Conservation (phyloP, 2,888 invertebrate species). For the Athetis lepigone region DNA sequence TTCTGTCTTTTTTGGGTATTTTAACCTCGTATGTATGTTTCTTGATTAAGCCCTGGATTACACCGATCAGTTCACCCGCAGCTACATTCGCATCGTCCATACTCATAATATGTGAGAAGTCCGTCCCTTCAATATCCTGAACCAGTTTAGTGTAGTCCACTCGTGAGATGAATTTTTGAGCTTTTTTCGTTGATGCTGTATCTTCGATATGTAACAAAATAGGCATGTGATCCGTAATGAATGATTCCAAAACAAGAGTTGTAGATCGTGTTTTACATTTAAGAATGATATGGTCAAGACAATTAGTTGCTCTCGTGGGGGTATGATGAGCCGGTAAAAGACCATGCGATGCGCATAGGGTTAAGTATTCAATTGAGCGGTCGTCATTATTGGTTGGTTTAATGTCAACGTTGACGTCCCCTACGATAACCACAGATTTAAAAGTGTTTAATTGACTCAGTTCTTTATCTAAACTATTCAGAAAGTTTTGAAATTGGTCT, state of each 20-base stretch:
- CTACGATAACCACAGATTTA: background rate
- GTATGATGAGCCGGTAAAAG: background rate
- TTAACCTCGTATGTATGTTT: slow-evolving; percentile 1
- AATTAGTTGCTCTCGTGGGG: background rate
- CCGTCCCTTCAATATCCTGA: background rate
- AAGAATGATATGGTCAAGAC: background rate
- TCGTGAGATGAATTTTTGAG: background rate
- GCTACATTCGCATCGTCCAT: background rate
- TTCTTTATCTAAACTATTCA: too few relatives aligned
- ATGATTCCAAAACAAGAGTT: background rate
- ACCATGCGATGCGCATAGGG: background rate
- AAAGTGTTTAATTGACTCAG: background rate
- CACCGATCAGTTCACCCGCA: background rate
- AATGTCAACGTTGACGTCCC: background rate
- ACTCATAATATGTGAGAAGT: background rate
- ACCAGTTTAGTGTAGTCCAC: background rate
- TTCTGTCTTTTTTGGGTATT: background rate
- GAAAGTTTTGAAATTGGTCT: too few relatives aligned
- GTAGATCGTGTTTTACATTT: background rate
- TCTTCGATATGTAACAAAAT: background rate
- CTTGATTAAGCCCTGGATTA: background rate
- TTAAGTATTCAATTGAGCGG: background rate
- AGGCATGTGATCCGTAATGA: background rate
- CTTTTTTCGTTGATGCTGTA: background rate
- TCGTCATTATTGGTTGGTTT: background rate